Conservation (phyloP, 2,113 vertebrate genomes). For the Cyprinodon tularosa region DNA sequence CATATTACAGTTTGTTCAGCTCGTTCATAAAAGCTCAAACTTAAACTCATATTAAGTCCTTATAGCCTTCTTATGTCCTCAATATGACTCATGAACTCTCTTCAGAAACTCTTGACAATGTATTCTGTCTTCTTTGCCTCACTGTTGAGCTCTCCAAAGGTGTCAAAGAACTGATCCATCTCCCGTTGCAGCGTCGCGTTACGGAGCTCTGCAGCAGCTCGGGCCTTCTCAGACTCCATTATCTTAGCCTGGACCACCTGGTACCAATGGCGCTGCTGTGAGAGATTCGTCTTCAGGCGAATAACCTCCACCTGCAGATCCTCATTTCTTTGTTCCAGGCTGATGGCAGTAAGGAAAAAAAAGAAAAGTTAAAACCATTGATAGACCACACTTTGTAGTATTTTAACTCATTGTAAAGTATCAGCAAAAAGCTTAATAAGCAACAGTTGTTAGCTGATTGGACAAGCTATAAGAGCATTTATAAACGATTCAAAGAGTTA, state of each 20-base stretch:
- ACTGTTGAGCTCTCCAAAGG: slow-evolving; percentile 80
- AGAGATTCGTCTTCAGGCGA: slow-evolving; percentile 71
- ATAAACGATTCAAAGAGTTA: not conserved
- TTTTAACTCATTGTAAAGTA: not conserved
- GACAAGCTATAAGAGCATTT: not conserved
- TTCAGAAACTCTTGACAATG: slow-evolving; percentile 73
- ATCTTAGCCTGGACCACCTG: slow-evolving; percentile 76
- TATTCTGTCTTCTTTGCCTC: slow-evolving; percentile 76
- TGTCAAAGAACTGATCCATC: slow-evolving; percentile 85
- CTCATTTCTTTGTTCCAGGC: slow-evolving; percentile 82
- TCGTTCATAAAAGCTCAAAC: slow-evolving; percentile 4
- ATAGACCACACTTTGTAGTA: not conserved
- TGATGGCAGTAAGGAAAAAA: slow-evolving; percentile 33
- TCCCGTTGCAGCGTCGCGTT: slow-evolving; percentile 81
- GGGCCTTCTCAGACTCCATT: slow-evolving; percentile 73
- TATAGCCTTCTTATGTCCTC: slow-evolving; percentile 9
- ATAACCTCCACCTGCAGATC: slow-evolving; percentile 76
- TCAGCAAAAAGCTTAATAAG: not conserved
- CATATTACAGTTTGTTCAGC: not conserved
- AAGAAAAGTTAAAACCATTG: not conserved
- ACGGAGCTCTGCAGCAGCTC: slow-evolving; percentile 74
- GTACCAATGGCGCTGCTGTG: slow-evolving; percentile 78
- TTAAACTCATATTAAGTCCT: not conserved
- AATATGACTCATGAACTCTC: not conserved
- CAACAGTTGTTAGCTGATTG: not conserved